Conservation (phyloP, 64 coral and sea anemone genomes). For the Trachythela sp. region DNA sequence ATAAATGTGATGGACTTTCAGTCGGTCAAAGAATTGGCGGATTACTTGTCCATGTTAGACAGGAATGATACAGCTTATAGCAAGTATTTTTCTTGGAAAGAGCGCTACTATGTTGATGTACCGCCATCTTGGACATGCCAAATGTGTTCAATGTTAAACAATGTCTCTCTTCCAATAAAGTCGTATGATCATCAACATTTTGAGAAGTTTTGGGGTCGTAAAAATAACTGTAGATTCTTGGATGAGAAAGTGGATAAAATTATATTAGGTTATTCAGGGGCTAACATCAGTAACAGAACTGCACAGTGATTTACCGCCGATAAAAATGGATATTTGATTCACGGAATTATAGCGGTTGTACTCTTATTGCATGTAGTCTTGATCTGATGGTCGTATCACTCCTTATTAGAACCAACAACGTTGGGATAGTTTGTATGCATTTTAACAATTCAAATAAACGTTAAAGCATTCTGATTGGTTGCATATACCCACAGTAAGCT, state of each 20-base stretch:
- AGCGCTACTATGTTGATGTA: constrained; percentile 23
- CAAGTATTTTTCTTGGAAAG: constrained; percentile 59
- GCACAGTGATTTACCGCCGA: neutral
- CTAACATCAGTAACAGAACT: neutral
- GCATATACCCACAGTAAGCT: neutral
- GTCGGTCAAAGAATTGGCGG: constrained; percentile 34
- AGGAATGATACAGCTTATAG: constrained; percentile 58
- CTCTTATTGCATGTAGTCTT: neutral
- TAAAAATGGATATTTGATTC: too few species aligned
- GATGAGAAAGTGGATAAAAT: neutral
- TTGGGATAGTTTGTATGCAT: too few species aligned
- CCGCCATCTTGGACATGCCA: constrained; percentile 49
- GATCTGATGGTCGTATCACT: too few species aligned
- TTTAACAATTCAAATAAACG: too few species aligned
- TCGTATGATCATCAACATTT: constrained; percentile 24
- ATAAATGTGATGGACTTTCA: constrained; percentile 55
- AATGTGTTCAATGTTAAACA: constrained; percentile 51
- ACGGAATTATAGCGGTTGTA: neutral
- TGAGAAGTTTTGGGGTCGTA: constrained; percentile 38
- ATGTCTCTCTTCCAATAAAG: constrained; percentile 34
- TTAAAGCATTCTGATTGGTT: neutral
- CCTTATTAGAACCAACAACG: too few species aligned
- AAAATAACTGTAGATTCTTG: constrained; percentile 19
- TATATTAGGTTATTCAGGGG: neutral
- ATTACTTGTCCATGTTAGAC: constrained; percentile 50